Percentiles rank a stretch among this genome's conserved stretches.
Conservation (phyloP, 2,113 vertebrate genomes). For the Chaenogobius annularis region DNA sequence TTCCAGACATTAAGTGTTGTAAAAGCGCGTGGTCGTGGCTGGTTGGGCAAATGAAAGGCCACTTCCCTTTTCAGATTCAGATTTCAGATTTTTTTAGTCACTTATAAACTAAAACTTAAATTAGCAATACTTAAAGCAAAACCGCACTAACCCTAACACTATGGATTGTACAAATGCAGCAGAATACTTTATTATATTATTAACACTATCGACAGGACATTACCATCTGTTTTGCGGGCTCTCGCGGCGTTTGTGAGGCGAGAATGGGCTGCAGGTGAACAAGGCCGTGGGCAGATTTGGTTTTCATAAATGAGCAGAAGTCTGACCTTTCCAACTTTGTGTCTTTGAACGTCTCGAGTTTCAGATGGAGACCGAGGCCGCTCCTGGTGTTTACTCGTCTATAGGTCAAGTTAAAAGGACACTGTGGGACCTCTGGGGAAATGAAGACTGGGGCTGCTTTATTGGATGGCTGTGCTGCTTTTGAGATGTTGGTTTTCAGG, state of each 20-base stretch:
- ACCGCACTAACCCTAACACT: no score
- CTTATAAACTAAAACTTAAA: no score
- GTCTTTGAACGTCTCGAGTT: conserved; percentile 28
- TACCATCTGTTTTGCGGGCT: conserved; percentile 27
- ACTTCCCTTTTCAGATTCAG: no score
- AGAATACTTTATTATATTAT: no score
- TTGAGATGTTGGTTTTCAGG: background rate
- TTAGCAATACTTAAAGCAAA: no score
- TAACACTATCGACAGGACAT: conserved; percentile 12
- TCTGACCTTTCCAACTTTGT: conserved; percentile 30
- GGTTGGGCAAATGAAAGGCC: no score
- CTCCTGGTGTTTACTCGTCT: conserved; percentile 35
- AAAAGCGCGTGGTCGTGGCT: no score
- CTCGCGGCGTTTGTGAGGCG: background rate
- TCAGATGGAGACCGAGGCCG: conserved; percentile 32
- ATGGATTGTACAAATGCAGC: no score
- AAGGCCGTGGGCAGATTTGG: conserved; percentile 14
- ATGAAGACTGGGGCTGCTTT: background rate
- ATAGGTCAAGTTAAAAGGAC: conserved; percentile 9
- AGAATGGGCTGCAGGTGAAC: background rate
- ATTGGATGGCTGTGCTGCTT: background rate
- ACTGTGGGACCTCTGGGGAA: background rate
- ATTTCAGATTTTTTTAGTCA: no score
- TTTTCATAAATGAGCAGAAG: conserved; percentile 44
- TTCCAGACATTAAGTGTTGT: no score